Conservation (phyloP, 2,113 vertebrate species). For the Tychaedon coryphoeus region DNA sequence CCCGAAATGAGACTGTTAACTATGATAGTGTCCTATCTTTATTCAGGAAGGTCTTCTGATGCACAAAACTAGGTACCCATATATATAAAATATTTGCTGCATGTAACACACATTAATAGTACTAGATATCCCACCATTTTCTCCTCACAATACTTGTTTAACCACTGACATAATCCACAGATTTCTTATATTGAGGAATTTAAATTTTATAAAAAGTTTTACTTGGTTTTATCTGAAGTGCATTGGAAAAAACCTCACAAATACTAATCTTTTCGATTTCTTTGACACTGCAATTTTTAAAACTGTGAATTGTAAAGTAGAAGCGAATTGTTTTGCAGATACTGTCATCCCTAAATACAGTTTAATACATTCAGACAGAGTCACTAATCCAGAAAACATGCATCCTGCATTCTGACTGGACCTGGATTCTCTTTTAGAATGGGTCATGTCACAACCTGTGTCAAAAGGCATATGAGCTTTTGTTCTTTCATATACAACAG, state of each 20-base stretch:
- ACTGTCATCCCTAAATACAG: background rate
- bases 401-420: background rate
- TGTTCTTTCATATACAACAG: background rate
- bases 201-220: background rate
- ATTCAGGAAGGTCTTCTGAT: background rate
- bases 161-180: background rate
- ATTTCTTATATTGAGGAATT: background rate
- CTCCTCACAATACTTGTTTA: background rate
- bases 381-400: background rate
- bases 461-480: background rate
- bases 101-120: background rate
- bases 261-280: background rate
- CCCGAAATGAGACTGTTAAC: background rate
- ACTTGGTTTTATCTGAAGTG: background rate
- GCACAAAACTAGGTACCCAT: accelerated
- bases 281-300: background rate
- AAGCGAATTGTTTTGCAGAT: background rate
- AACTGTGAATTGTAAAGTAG: background rate
- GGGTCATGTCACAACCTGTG: background rate
- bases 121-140: background rate
- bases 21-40: background rate
- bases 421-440: background rate
- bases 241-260: background rate
- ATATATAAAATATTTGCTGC: background rate
- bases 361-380: background rate